Conservation (phyloP, 1,140 invertebrate species). For the Oreohelix idahoensis region DNA sequence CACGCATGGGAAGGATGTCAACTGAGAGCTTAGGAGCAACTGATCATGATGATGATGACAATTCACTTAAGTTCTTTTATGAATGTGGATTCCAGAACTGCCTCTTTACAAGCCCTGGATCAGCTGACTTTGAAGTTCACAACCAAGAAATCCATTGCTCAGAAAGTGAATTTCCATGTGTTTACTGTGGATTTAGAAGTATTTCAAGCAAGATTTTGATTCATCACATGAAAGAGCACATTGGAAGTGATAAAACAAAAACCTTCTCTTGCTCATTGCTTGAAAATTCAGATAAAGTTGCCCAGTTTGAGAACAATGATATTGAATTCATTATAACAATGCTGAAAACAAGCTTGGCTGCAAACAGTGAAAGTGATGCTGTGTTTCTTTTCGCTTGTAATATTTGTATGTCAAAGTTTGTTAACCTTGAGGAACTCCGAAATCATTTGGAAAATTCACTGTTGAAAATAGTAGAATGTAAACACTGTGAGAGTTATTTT, state of each 20-base stretch:
- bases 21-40: neutral
- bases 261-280: slow-evolving; percentile 17
- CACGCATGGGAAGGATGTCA: neutral
- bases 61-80: neutral
- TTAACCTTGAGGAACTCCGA: neutral
- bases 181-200: slow-evolving; percentile 1
- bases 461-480: slow-evolving; percentile 17
- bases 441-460: neutral
- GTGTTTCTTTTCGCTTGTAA: neutral
- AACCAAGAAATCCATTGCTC: neutral
- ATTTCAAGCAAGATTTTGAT: neutral
- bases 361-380: neutral
- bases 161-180: neutral
- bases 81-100: slow-evolving; percentile 11
- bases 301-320: neutral
- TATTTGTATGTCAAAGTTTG: neutral
- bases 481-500: slow-evolving; percentile 18
- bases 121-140: neutral
- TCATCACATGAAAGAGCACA: neutral
- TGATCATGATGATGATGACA: neutral
- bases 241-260: neutral
- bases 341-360: neutral
- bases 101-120: neutral
- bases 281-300: neutral
- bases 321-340: neutral